Conservation (phyloP, 2,113 vertebrate species). For the Poicephalus gulielmi region DNA sequence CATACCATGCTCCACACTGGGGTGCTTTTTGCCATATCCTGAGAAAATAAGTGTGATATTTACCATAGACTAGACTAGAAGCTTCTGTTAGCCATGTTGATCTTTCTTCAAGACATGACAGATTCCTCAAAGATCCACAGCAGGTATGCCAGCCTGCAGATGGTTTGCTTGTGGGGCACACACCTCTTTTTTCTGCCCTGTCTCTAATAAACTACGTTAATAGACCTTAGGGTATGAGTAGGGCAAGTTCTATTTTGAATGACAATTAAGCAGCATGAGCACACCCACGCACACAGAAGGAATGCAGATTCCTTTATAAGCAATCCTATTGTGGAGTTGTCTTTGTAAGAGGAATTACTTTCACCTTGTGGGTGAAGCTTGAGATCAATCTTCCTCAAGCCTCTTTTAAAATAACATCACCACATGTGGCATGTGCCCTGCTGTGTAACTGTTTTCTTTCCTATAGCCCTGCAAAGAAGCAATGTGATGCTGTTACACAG, state of each 20-base stretch:
- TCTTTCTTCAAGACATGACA: neutral
- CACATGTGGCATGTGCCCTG: neutral
- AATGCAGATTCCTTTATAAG: neutral
- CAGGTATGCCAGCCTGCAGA: neutral
- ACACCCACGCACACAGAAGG: neutral
- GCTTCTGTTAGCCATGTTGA: neutral
- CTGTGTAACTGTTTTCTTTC: conserved; percentile 1
- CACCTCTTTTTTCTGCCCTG: neutral
- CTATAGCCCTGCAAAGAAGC: neutral
- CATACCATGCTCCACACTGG: rapidly evolving
- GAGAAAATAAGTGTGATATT: neutral
- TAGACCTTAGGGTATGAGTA: neutral
- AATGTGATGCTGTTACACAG: neutral
- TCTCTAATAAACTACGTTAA: neutral
- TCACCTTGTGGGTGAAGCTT: neutral
- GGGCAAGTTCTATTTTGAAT: neutral
- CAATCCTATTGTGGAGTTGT: neutral
- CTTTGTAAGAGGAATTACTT: neutral
- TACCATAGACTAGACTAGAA: neutral
- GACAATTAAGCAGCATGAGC: neutral
- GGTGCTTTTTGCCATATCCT: neutral
- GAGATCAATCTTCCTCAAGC: neutral
- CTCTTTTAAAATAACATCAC: neutral
- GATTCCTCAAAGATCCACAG: neutral
- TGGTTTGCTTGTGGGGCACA: neutral